Conservation (phyloP, 2,888 invertebrate species). For the Diachrysia chrysitis region DNA sequence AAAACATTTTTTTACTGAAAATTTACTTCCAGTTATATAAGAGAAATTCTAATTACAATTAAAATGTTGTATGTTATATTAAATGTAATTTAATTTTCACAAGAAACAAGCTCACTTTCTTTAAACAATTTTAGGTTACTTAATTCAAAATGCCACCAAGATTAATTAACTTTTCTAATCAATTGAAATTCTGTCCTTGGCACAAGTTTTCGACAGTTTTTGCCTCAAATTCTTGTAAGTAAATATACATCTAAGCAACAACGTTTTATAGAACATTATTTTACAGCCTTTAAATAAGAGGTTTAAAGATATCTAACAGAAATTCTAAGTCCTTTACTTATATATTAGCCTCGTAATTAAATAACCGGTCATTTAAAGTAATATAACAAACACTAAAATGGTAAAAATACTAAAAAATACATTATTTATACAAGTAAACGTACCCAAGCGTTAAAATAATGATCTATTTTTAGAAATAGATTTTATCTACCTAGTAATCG, state of each 20-base stretch:
- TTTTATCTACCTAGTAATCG: too few species aligned
- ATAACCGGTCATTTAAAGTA: too few species aligned
- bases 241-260: conserved; percentile 1
- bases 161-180: conserved; percentile 46
- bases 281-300: not conserved
- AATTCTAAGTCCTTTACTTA: too few species aligned
- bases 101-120: conserved; percentile 22
- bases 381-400: too few species aligned
- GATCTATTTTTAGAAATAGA: too few species aligned
- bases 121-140: conserved; percentile 22
- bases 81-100: not conserved
- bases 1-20: too few species aligned
- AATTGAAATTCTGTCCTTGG: conserved; percentile 29
- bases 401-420: too few species aligned
- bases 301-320: too few species aligned
- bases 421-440: too few species aligned
- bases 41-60: not conserved
- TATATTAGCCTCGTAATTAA: too few species aligned
- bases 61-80: not conserved
- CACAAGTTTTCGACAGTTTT: conserved; percentile 21
- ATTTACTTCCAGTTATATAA: not conserved
- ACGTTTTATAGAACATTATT: not conserved
- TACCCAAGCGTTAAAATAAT: too few species aligned
- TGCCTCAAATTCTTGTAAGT: conserved; percentile 16
- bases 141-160: conserved; percentile 33